These are phyloP conservation scores for Chelmon rostratus DNA, from an alignment of 2,797 vertebrate species.

Conservation along the genomic window DNA sequence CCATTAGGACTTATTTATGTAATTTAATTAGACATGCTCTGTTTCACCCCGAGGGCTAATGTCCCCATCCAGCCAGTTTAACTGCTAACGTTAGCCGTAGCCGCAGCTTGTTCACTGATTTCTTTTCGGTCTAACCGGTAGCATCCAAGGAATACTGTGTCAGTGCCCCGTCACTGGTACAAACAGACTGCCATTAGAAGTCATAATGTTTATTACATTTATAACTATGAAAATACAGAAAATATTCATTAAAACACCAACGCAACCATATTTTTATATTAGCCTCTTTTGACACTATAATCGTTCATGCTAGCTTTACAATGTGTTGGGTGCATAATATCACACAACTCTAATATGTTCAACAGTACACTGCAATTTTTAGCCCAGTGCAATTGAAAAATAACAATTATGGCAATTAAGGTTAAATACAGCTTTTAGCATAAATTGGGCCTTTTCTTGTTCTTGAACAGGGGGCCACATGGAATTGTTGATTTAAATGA, in stretches of 20 bases:
- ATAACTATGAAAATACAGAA: slow-evolving; percentile 1
- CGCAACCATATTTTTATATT: slow-evolving; percentile 27
- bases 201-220: slow-evolving; percentile 28
- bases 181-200: background rate
- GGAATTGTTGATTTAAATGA: slow-evolving; percentile 72
- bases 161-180: background rate
- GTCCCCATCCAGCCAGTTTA: slow-evolving; percentile 73
- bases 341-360: slow-evolving; percentile 70
- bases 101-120: slow-evolving; percentile 73
- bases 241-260: slow-evolving; percentile 30
- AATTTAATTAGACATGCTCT: slow-evolving; percentile 71
- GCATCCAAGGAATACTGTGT: background rate
- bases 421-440: slow-evolving; percentile 81
- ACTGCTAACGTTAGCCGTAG: slow-evolving; percentile 74
- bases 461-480: slow-evolving; percentile 64
- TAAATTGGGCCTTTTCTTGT: slow-evolving; percentile 73
- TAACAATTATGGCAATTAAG: slow-evolving; percentile 82
- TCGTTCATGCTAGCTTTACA: slow-evolving; percentile 46
- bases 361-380: slow-evolving; percentile 73
- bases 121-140: background rate
- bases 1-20: slow-evolving; percentile 71
- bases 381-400: slow-evolving; percentile 72
- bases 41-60: slow-evolving; percentile 61
- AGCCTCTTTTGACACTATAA: slow-evolving; percentile 32
- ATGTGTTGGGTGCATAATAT: slow-evolving; percentile 60